Base-by-base conservation (phyloP, 2,797 vertebrate genomes). In the Melanotaenia boesemani region DNA sequence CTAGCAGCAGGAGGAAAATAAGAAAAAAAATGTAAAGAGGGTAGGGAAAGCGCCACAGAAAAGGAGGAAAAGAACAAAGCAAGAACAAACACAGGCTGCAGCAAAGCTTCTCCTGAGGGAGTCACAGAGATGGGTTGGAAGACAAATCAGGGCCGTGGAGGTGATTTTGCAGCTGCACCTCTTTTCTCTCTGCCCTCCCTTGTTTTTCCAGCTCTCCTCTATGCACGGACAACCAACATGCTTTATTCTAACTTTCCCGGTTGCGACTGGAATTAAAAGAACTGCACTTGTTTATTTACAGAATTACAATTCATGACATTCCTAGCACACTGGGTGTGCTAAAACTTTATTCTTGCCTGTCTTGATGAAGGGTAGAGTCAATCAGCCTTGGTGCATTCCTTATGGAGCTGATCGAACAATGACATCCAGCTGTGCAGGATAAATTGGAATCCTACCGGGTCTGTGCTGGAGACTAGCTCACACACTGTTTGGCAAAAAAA, bases 401-500 rank as follows among this genome's bases (percentile, higher is more conserved):
- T 67, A 64, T 36, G 2, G 73, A 89, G 82, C 80, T 83, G 91
- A 93, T 92, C 82, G 88, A 93, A 93, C 90, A 85, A 91, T 91
- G 92, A 89, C 91, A 85, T 85, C 91, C 91, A 89, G 85, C 93
- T 92, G 91, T 6, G 92, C 75, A 12, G 77, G 89, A 92, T 93
- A 92, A 93, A 95, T 94, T 94, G 91, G 86, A 92, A 89, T 92
- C 93, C 89, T 86, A 90, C 86, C 62, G 90, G 88, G 91, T 86
- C 86, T 61, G 66, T 32, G 84, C 86, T 86, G 91, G 89, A 90
- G 88, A 91, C 76, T 85, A 34, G 71, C 68, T 63, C 67, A 55
- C 82, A 79, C 54, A 81, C 60, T 63, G 76, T 79, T 77, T 36
- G 11, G 48, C 2, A 41, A 63, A 71, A 77, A 80, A 85, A 12